Evolutionary conservation across 2,888 invertebrate species (phyloP).

Genomic region (Noctua fimbriata): DNA sequence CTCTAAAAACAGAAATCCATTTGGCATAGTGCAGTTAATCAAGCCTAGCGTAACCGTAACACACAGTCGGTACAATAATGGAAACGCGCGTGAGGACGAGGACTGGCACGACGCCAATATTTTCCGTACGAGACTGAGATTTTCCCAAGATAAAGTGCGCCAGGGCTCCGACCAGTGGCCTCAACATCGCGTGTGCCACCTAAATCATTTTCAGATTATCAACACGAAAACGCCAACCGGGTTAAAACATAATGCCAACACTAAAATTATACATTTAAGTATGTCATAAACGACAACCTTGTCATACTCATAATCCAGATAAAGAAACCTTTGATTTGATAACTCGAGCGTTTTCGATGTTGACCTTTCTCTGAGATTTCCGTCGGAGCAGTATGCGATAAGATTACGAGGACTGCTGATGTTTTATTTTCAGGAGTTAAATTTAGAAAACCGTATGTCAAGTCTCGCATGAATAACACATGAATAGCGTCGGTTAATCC

Average conservation of each 20-base stretch:
- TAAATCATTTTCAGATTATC: slow-evolving; percentile 73
- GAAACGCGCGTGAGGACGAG: slow-evolving; percentile 71
- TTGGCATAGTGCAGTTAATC: slow-evolving; percentile 51
- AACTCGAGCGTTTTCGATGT: slow-evolving; percentile 49
- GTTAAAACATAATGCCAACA: slow-evolving; percentile 62
- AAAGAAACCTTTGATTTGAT: slow-evolving; percentile 55
- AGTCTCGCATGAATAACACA: slow-evolving; percentile 28
- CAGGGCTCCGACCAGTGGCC: slow-evolving; percentile 71
- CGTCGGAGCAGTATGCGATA: slow-evolving; percentile 32
- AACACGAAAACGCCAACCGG: slow-evolving; percentile 76
- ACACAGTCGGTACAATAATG: slow-evolving; percentile 69
- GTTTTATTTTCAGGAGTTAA: slow-evolving; percentile 34
- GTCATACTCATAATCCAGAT: slow-evolving; percentile 45
- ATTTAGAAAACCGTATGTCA: slow-evolving; percentile 27
- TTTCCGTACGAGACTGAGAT: slow-evolving; percentile 83
- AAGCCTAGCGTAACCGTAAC: slow-evolving; percentile 58
- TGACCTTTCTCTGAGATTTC: slow-evolving; percentile 57
- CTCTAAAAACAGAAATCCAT: slow-evolving; percentile 47
- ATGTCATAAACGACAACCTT: slow-evolving; percentile 52
- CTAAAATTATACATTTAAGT: slow-evolving; percentile 46
- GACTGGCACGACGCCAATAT: slow-evolving; percentile 82
- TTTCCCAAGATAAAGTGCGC: slow-evolving; percentile 82
- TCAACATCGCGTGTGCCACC: slow-evolving; percentile 73
- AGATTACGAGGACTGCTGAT: slow-evolving; percentile 28
- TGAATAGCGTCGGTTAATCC: slow-evolving; percentile 42